Base-by-base conservation (phyloP, 2,113 vertebrate genomes). In the Neogale vison region DNA sequence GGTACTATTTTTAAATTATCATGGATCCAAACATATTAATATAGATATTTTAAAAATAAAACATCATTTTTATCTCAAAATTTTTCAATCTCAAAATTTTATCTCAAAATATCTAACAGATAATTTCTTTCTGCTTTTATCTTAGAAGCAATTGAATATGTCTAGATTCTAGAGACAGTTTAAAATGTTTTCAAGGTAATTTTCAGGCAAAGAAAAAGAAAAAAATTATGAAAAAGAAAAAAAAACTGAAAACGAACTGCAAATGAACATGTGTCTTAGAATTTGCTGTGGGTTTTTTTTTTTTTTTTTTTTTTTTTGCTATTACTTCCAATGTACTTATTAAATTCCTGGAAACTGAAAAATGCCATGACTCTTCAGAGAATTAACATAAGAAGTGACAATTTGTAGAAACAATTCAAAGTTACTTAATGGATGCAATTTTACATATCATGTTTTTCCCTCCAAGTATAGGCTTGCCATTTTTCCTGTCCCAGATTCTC, bases 81-180 rank as follows among this genome's bases (percentile, higher is more conserved):
- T 31, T 72, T 42, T 39, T 57, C 52, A 31, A 21, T 74, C 18
- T 34, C 36, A 74, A 88, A 59, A 42, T 23, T 39, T 67, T 42
- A 57, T 81, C n/a, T 69, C 26, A 91, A 63, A 81, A 42, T 69
- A 57, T 69, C 47, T 81, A 24, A 81, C 52, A 65, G 18, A 42
- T 69, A 45, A 69, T 42, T 79, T 80, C 24, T 80, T 23, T 18
- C 18, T 52, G 6, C 11, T 52, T 55, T 80, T 91, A 42, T 55
- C 7, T 87, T 50, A 97, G 97, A 97, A 39, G 45, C 47, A 97
- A 39, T 96, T 96, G 21, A 96, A 92, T 77, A n/a, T 97, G 65
- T 93, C 47, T 61, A n/a, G n/a, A n/a, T 98, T 98, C 83, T 97
- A 98, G 97, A 76, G 24, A 79, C 6, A 95, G 94, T 86, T 97